These are phyloP conservation scores for Eulemur mongoz DNA, from an alignment of 2,797 vertebrate species.

Conservation along the genomic window DNA sequence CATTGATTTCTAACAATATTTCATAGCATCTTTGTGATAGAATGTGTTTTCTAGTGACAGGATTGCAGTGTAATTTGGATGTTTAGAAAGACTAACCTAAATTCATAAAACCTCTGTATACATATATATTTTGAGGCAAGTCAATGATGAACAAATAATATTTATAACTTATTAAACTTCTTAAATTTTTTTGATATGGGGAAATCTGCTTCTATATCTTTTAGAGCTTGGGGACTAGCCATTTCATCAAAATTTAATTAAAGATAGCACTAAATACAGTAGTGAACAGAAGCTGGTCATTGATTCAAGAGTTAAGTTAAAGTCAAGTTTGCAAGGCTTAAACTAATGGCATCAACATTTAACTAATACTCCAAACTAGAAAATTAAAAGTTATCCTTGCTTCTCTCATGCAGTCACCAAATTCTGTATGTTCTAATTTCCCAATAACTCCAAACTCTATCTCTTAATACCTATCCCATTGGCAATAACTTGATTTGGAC, in stretches of 20 bases:
- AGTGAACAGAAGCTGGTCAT: background rate
- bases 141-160: background rate
- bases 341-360: background rate
- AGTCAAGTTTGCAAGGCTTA: background rate
- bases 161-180: background rate
- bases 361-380: background rate
- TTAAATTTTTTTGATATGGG: background rate
- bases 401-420: background rate
- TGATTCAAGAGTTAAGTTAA: background rate
- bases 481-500: background rate
- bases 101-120: background rate
- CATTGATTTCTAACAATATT: background rate
- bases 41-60: background rate
- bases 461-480: background rate
- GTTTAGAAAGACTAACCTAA: background rate
- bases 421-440: background rate
- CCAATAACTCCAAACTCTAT: background rate
- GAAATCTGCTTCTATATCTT: background rate
- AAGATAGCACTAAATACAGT: background rate
- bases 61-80: background rate
- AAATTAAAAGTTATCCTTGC: background rate
- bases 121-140: background rate
- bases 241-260: constrained; percentile 18
- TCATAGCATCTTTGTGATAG: background rate
- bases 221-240: background rate